Conservation (phyloP, 2,888 invertebrate genomes). For the Thereva nobilitata region DNA sequence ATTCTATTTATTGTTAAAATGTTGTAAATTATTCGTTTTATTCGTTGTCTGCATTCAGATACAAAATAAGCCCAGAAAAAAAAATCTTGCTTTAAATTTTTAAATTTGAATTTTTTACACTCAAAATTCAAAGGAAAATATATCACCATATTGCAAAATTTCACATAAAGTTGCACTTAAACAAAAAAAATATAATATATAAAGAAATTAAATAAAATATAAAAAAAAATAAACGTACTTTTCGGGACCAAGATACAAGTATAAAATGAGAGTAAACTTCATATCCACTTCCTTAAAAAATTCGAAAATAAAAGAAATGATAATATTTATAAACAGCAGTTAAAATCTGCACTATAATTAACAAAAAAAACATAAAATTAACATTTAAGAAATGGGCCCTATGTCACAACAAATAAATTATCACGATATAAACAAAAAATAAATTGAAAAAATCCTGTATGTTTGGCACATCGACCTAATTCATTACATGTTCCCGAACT, state of each 20-base stretch:
- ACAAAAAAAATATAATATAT: constrained; percentile 11
- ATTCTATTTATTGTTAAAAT: constrained; percentile 18
- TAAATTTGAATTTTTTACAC: constrained; percentile 7
- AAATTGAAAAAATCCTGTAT: constrained; percentile 10
- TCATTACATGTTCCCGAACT: too few species aligned
- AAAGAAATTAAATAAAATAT: neutral
- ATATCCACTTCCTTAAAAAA: constrained; percentile 32
- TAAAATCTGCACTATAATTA: constrained; percentile 10
- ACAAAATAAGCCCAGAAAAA: too few species aligned
- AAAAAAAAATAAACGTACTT: constrained; percentile 15
- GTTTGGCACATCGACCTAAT: constrained; percentile 7
- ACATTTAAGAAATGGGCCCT: constrained; percentile 28
- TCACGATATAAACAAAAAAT: constrained; percentile 19
- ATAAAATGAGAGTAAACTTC: constrained; percentile 20
- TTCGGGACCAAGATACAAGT: constrained; percentile 33
- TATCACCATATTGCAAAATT: constrained; percentile 27
- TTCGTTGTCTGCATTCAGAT: neutral
- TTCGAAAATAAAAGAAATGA: neutral
- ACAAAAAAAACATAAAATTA: constrained; percentile 24
- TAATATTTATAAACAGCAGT: constrained; percentile 10
- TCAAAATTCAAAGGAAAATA: constrained; percentile 20
- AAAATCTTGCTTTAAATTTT: neutral
- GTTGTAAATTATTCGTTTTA: constrained; percentile 14
- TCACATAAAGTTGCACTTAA: constrained; percentile 26
- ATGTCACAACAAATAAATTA: constrained; percentile 19